phyloP scores from a whole-genome alignment of 2,888 invertebrate genomes.

The Diogma glabrata region DNA sequence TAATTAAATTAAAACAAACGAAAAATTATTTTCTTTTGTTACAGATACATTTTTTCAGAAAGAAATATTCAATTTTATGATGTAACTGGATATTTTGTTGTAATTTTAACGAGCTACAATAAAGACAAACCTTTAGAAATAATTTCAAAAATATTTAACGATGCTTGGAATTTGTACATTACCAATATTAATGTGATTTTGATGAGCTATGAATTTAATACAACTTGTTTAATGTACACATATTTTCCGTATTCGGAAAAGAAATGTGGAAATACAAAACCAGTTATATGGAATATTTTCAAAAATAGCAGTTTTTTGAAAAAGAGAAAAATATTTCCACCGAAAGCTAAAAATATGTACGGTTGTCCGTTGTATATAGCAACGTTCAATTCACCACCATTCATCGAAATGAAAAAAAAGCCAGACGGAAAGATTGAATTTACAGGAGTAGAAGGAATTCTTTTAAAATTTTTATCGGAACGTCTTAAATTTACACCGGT shows the following conservation, averaged over 20 bases:
- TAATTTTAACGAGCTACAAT: neutral
- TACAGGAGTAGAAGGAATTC: conserved; percentile 15
- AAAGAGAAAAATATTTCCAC: conserved; percentile 12
- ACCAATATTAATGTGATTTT: conserved; percentile 4
- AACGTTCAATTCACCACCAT: conserved; percentile 11
- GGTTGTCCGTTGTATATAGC: conserved; percentile 13
- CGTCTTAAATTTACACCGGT: conserved; percentile 14
- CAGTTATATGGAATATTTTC: conserved; percentile 13
- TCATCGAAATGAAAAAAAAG: conserved; percentile 6
- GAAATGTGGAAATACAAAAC: conserved; percentile 12
- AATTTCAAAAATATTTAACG: conserved; percentile 10
- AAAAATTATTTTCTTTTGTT: no score
- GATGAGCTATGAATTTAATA: neutral
- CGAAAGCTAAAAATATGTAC: conserved; percentile 15
- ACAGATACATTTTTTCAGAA: neutral
- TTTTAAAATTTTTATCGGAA: conserved; percentile 13
- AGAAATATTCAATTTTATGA: neutral
- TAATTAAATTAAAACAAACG: no score
- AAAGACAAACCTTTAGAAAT: neutral
- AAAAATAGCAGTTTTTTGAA: conserved; percentile 6
- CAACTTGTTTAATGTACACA: conserved; percentile 12
- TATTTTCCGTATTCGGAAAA: conserved; percentile 15
- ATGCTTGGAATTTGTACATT: conserved; percentile 12
- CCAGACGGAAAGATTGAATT: neutral
- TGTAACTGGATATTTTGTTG: neutral